Evolutionary conservation across 2,113 vertebrate species (phyloP).

Genomic region (Coptodon bakossiorum): DNA sequence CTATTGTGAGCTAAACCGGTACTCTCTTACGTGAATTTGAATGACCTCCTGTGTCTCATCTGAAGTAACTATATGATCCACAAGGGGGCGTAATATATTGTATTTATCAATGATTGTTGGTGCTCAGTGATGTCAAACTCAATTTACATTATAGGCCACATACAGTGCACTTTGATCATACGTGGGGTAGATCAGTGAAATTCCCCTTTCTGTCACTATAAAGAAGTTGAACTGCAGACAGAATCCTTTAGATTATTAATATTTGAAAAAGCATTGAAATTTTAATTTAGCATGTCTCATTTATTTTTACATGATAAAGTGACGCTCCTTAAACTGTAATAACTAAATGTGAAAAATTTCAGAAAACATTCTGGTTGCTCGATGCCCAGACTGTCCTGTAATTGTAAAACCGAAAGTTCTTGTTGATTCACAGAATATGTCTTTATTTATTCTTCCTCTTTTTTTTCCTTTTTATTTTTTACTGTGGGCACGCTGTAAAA

Average conservation of each 20-base stretch:
- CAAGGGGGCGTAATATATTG: not conserved
- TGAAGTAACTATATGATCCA: not conserved
- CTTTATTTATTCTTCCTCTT: not conserved
- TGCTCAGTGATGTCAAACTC: not conserved
- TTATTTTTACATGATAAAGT: not conserved
- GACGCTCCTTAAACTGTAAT: not conserved
- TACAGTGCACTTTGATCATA: rapidly evolving
- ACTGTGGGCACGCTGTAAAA: not conserved
- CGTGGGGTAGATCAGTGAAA: not conserved
- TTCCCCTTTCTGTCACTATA: not conserved
- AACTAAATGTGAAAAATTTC: not conserved
- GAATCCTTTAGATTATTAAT: not conserved
- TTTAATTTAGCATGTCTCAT: not conserved
- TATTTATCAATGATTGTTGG: not conserved
- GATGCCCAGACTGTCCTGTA: too few species aligned
- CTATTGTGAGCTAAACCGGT: not conserved
- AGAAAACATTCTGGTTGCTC: too few species aligned
- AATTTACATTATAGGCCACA: rapidly evolving
- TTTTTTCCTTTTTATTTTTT: not conserved
- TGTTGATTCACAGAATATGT: not conserved
- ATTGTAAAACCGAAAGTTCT: not conserved
- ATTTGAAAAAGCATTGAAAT: not conserved
- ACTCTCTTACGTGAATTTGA: not conserved
- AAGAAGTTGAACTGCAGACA: not conserved
- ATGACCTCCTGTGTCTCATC: not conserved